Evolutionary conservation across 1,140 invertebrate species (phyloP), one percentile per base, ranked within the genome.

Genomic region (Cotesia vestalis): DNA sequence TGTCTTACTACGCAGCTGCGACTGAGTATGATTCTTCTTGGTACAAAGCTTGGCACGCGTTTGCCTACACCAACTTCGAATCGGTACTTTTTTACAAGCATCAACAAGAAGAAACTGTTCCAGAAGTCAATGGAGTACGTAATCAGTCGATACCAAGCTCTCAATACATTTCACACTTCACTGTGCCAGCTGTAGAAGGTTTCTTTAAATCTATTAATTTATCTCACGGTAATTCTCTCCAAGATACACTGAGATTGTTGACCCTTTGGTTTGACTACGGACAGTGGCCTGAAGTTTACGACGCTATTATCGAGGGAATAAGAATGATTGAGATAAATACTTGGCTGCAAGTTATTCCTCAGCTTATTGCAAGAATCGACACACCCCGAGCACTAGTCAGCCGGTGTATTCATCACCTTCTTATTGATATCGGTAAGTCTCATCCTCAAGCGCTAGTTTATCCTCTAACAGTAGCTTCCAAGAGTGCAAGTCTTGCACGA

Each of bases 301-400:
- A 98, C 70, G 96, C 96, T 0, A 90, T 99, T 14, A 90, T 93
- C 0, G 96, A 98, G 75, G 96, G 96, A 0, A 94, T 99, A 57
- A 92, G 95, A 75, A 91, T 93, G 0, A 97, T 99, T 38, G 95
- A 98, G 79, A 96, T 99, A 70, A 97, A 99, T 79, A 99, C 97
- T 9, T 99, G 98, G 98, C 88, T 99, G 1, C 98, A 99, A 90
- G 98, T 99, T 0, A 99, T 99, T 77, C 98, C 98, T 0, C 98
- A 99, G 85, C 86, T 99, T 1, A 99, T 99, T 76, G 98, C 98
- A 1, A 90, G 98, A 62, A 98, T 99, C 73, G 98, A 99, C 81
- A 98, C 96, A 0, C 94, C 94, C 0, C 89, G 96, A 34, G 91
- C 92, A 72, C 83, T 96, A 60, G 97, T 99, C 0, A 94, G 94